Conservation (phyloP, 2,113 vertebrate genomes). For the Burhinus oedicnemus region DNA sequence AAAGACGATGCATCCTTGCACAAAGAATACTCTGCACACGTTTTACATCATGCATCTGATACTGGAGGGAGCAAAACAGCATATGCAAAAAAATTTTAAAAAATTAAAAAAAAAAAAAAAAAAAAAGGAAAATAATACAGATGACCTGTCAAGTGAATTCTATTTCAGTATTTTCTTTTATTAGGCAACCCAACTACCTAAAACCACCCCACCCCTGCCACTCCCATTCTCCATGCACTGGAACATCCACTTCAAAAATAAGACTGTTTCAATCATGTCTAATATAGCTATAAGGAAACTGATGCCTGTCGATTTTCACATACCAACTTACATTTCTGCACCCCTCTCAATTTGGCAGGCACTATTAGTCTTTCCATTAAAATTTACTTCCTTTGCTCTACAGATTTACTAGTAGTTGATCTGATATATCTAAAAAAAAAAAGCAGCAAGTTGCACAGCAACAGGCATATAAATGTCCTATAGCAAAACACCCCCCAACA, state of each 20-base stretch:
- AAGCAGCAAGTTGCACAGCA: neutral
- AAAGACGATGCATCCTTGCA: neutral
- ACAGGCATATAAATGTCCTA: neutral
- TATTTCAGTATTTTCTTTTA: conserved; percentile 6
- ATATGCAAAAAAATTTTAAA: neutral
- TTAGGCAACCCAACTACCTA: conserved; percentile 23
- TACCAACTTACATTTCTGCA: neutral
- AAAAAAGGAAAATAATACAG: neutral
- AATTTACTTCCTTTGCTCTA: neutral
- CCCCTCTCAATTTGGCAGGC: neutral
- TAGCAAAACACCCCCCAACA: neutral
- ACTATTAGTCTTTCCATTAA: neutral
- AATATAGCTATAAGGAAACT: neutral
- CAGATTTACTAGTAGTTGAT: neutral
- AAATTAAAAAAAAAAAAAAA: neutral
- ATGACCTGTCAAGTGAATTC: neutral
- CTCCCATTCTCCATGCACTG: conserved; percentile 1
- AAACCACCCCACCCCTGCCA: conserved; percentile 10
- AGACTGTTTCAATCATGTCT: conserved; percentile 2
- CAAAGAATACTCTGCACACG: neutral
- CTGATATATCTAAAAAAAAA: neutral
- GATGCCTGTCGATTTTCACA: neutral
- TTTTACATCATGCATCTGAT: neutral
- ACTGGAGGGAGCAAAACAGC: neutral
- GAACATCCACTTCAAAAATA: conserved; percentile 35